A percentile compares a stretch with the other conserved stretches of the same genome.
Conservation (phyloP, 2,797 vertebrate genomes). For the Leptoclinus maculatus region DNA sequence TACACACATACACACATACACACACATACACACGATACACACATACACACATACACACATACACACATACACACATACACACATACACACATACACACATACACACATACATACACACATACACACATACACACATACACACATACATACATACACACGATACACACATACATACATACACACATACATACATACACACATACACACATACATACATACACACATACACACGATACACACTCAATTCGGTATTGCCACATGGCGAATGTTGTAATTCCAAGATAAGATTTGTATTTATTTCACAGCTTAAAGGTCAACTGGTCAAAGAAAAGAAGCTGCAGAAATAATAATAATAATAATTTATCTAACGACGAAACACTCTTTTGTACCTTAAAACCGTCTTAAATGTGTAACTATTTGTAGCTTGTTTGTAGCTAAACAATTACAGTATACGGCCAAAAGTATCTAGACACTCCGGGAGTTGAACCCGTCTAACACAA, state of each 20-base stretch:
- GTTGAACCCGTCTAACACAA: neutral
- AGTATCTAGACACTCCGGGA: neutral
- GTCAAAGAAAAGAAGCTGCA: neutral
- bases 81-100: conserved; percentile 9
- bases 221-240: conserved; percentile 6
- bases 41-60: conserved; percentile 12
- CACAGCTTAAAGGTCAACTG: conserved; percentile 14
- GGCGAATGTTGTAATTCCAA: conserved; percentile 22
- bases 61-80: conserved; percentile 9
- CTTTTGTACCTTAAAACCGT: neutral
- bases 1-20: conserved; percentile 14
- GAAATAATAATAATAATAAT: neutral
- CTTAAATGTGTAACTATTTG: neutral
- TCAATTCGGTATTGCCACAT: conserved; percentile 25
- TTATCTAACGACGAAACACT: neutral
- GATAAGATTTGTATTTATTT: conserved; percentile 45
- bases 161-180: too few relatives aligned
- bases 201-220: neutral
- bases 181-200: conserved; percentile 4
- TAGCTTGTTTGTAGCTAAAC: too few relatives aligned
- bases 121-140: conserved; percentile 6
- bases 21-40: conserved; percentile 5
- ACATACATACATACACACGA: too few relatives aligned
- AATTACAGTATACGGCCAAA: neutral
- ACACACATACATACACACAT: conserved; percentile 6